These are phyloP conservation scores for Melanotaenia maccullochi DNA, from an alignment of 2,797 vertebrate species.

Conservation along the genomic window DNA sequence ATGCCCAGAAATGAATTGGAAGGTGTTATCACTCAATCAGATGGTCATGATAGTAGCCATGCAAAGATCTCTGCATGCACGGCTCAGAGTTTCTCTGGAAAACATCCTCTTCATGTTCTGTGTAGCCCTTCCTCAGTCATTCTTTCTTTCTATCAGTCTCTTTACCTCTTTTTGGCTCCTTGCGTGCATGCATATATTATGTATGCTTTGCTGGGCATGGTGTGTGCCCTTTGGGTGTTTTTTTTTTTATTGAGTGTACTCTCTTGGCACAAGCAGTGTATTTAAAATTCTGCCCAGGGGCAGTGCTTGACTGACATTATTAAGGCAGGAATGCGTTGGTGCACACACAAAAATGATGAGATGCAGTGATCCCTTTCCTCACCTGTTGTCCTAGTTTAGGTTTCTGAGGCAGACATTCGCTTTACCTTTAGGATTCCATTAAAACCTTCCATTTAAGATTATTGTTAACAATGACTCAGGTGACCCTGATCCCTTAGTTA, in stretches of 20 bases:
- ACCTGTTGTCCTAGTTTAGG: background rate
- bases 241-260: constrained; percentile 30
- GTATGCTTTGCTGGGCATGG: constrained; percentile 65
- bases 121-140: constrained; percentile 12
- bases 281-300: constrained; percentile 61
- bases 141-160: background rate
- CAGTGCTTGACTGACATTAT: constrained; percentile 60
- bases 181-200: constrained; percentile 48
- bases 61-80: constrained; percentile 26
- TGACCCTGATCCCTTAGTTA: background rate
- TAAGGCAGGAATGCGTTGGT: constrained; percentile 36
- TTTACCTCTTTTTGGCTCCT: constrained; percentile 4
- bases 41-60: constrained; percentile 46
- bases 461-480: background rate
- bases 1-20: constrained; percentile 72
- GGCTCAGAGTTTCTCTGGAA: constrained; percentile 12
- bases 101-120: constrained; percentile 28
- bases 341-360: constrained; percentile 27
- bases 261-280: constrained; percentile 62
- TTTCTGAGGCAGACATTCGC: background rate
- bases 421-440: background rate
- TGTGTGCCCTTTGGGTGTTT: constrained; percentile 44
- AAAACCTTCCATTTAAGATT: background rate
- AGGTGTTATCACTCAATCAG: constrained; percentile 59
- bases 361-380: constrained; percentile 25